Evolutionary conservation across 2,888 invertebrate species (phyloP), one percentile per base, ranked within the genome.

Genomic region (Brenthis hecate): DNA sequence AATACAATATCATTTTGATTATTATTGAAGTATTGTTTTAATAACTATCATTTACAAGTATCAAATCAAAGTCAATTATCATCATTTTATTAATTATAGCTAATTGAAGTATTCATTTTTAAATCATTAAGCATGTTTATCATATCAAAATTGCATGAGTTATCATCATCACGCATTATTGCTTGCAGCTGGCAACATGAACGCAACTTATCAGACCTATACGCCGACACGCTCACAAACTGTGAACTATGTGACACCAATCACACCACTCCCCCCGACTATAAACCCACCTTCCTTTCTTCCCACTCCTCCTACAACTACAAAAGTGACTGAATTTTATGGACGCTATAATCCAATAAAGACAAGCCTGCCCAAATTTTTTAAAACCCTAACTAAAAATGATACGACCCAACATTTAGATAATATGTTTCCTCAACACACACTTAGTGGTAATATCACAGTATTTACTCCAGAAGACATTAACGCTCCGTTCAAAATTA

Each of bases 121-220:
- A 51, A 51, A 51, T 3, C 8, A 62, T 56, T 55, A 47, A 70
- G 36, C 50, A 68, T 67, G 62, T 66, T 19, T 72, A 64, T 65
- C 61, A 69, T 71, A 67, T 64, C 36, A 71, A 70, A 62, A 73
- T 74, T 68, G 75, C 76, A 77, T 76, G 80, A 67, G 69, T 70
- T 74, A 77, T 72, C 82, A 81, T 84, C 78, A 85, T 82, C 72
- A 78, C 72, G 66, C 82, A 81, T 89, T 88, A 84, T 88, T 89
- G 81, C 86, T 91, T 91, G 75, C 91, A 91, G 90, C 85, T 80
- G 86, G 80, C 82, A 81, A 78, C 75, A 73, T 71, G 69, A 80
- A 84, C 74, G 84, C 80, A 79, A 77, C 76, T 75, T 78, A 78
- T 76, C 77, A 81, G 73, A 76, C 78, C 77, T 79, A 82, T 74